Evolutionary conservation across 2,113 vertebrate genomes (phyloP).

Genomic region (Pterophyllum scalare): DNA sequence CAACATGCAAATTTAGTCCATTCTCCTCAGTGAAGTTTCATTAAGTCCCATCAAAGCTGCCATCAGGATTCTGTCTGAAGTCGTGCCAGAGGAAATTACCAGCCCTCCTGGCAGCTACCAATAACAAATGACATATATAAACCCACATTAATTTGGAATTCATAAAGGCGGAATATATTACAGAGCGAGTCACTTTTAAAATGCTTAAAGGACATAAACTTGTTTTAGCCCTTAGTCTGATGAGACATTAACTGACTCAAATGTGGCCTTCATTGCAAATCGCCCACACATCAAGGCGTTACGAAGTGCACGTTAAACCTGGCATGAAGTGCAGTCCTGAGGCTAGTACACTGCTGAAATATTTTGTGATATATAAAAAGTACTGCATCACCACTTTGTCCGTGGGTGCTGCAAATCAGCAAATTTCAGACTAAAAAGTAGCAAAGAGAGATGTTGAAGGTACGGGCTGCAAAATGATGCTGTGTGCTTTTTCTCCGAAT

Average conservation of each 20-base stretch:
- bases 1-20: constrained; percentile 61
- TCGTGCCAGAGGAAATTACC: constrained; percentile 66
- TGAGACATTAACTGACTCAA: constrained; percentile 47
- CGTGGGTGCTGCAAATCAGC: constrained; percentile 2
- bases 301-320: constrained; percentile 2
- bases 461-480: background rate
- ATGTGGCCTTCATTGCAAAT: constrained; percentile 24
- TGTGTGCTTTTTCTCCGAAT: background rate
- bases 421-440: constrained; percentile 4
- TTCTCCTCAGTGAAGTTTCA: constrained; percentile 51
- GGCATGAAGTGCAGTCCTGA: constrained; percentile 13
- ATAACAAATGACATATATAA: constrained; percentile 65
- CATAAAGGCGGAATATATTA: constrained; percentile 67
- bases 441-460: constrained; percentile 2
- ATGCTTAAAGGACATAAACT: constrained; percentile 52
- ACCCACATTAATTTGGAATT: constrained; percentile 66
- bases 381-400: background rate
- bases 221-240: constrained; percentile 37
- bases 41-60: constrained; percentile 48
- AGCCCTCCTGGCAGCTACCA: constrained; percentile 55
- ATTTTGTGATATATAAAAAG: constrained; percentile 13
- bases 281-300: constrained; percentile 26
- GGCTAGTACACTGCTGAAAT: background rate
- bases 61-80: constrained; percentile 67
- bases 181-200: constrained; percentile 45